Percentiles rank a stretch among this genome's conserved stretches.
Evolutionary conservation across 2,797 vertebrate species (phyloP).

Genomic region (Morus bassanus): DNA sequence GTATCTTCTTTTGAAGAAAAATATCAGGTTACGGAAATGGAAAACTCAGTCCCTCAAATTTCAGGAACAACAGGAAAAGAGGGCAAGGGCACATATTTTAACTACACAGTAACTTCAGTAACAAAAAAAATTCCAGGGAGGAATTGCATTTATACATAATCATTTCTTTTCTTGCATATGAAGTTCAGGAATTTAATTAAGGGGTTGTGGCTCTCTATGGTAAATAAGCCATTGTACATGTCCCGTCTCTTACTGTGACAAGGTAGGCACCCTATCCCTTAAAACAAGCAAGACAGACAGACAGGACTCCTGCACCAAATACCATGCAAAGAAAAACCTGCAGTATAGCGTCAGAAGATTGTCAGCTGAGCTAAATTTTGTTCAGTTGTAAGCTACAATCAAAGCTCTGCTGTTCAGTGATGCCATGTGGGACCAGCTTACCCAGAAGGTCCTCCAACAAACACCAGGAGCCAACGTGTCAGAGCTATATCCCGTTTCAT

Average conservation of each 20-base stretch:
- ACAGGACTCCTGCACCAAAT: neutral
- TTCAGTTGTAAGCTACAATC: neutral
- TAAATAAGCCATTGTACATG: neutral
- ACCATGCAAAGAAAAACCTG: neutral
- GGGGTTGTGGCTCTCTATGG: neutral
- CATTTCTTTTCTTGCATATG: too few species aligned
- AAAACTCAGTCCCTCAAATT: neutral
- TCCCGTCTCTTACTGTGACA: accelerated
- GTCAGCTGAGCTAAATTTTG: neutral
- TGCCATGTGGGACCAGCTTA: accelerated
- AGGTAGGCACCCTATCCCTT: neutral
- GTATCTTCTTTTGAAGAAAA: neutral
- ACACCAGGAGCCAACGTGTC: accelerated
- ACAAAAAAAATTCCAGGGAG: neutral
- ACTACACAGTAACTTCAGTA: neutral
- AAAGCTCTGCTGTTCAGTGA: neutral
- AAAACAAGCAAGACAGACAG: neutral
- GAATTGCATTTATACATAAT: neutral
- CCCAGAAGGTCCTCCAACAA: neutral
- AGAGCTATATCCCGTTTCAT: accelerated
- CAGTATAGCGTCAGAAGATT: neutral
- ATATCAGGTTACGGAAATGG: accelerated
- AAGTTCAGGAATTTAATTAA: neutral
- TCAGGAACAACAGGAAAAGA: neutral
- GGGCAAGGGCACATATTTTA: neutral